Evolutionary conservation across 2,797 vertebrate genomes (phyloP).

Genomic region (Chelonia mydas): DNA sequence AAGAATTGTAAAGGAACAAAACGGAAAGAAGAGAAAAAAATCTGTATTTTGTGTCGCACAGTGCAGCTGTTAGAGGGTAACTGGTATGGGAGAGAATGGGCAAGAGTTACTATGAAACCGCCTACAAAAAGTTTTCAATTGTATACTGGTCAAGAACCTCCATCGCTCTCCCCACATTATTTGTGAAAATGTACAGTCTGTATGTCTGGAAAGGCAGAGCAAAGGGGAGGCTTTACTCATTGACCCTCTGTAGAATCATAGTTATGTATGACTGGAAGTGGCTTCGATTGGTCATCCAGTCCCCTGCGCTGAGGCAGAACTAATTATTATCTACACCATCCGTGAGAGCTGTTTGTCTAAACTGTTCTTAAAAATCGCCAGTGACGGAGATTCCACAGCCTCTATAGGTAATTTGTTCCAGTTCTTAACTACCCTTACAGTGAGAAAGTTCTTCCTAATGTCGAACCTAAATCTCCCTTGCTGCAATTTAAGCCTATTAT

Average conservation of each 20-base stretch:
- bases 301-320: no score
- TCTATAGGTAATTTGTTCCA: not conserved
- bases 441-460: not conserved
- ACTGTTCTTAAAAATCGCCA: no score
- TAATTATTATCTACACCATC: no score
- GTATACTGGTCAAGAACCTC: rapidly evolving
- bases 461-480: not conserved
- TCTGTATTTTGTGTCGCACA: conserved; percentile 7
- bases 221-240: not conserved
- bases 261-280: no score
- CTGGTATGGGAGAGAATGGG: not conserved
- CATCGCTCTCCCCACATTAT: not conserved
- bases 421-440: not conserved
- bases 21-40: conserved; percentile 46
- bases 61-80: not conserved
- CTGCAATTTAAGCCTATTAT: not conserved
- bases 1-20: conserved; percentile 4
- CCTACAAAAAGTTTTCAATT: not conserved
- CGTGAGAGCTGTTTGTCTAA: no score
- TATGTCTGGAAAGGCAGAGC: not conserved
- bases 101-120: not conserved
- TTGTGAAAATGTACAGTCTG: not conserved
- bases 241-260: not conserved
- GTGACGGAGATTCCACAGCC: no score
- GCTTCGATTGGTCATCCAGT: no score